These are phyloP conservation scores for Hydraecia micacea DNA, from an alignment of 2,888 invertebrate genomes.

Conservation along the genomic window DNA sequence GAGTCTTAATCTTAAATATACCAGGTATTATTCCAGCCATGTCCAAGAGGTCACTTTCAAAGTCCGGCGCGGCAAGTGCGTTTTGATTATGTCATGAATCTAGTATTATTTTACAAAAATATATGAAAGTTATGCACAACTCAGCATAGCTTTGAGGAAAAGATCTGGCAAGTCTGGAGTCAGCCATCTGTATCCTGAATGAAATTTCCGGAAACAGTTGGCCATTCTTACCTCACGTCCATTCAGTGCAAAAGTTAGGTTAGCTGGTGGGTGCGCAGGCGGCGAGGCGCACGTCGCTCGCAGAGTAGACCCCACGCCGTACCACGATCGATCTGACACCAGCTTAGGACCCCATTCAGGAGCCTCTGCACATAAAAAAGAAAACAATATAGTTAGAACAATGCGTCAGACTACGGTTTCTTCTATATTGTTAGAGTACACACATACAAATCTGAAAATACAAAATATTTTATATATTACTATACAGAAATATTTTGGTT, in stretches of 20 bases:
- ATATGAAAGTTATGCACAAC: neutral
- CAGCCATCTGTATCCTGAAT: neutral
- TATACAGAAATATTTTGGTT: too few relatives aligned
- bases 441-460: neutral
- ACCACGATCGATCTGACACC: slow-evolving; percentile 92
- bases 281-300: slow-evolving; percentile 93
- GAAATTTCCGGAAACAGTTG: neutral
- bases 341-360: slow-evolving; percentile 92
- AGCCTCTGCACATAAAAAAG: slow-evolving; percentile 87
- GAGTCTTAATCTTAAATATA: neutral
- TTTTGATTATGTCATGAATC: neutral
- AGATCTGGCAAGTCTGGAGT: neutral
- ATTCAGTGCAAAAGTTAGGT: slow-evolving; percentile 93
- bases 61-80: neutral
- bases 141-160: neutral
- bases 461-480: too few relatives aligned
- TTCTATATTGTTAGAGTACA: neutral
- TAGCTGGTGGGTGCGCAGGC: slow-evolving; percentile 92
- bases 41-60: neutral
- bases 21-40: neutral
- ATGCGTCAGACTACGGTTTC: neutral
- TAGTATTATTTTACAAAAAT: neutral
- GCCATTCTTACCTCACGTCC: slow-evolving; percentile 87
- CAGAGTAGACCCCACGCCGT: slow-evolving; percentile 92
- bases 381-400: neutral